Conservation (phyloP, 2,888 invertebrate genomes). For the Hirtodrosophila histrioides region DNA sequence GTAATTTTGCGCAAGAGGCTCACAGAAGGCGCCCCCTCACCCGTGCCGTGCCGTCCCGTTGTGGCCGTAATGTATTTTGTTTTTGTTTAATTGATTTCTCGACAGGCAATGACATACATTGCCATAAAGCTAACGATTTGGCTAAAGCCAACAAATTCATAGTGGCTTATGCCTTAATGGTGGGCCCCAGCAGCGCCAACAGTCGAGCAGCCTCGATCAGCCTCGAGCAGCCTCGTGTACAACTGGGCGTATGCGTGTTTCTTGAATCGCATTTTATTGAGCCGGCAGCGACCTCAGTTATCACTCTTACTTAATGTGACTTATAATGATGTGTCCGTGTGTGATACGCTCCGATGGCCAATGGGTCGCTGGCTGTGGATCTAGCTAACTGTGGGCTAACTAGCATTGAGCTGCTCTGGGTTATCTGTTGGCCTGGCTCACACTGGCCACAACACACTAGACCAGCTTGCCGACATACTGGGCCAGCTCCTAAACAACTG, state of each 20-base stretch:
- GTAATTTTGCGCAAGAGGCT: constrained; percentile 73
- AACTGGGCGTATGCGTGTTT: constrained; percentile 74
- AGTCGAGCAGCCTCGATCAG: constrained; percentile 13
- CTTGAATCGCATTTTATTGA: constrained; percentile 31
- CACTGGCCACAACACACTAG: no score
- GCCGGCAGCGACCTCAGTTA: constrained; percentile 73
- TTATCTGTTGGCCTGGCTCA: constrained; percentile 26
- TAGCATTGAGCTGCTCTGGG: constrained; percentile 30
- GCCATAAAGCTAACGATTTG: constrained; percentile 64
- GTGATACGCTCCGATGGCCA: constrained; percentile 63
- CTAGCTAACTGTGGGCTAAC: constrained; percentile 11
- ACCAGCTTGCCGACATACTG: no score
- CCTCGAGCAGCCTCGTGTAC: constrained; percentile 39
- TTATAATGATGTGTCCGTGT: constrained; percentile 67
- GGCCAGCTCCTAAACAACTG: neutral
- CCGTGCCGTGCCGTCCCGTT: neutral
- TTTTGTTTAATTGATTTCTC: constrained; percentile 76
- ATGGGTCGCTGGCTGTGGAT: constrained; percentile 8
- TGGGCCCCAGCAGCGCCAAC: constrained; percentile 18
- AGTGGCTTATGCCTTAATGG: constrained; percentile 62
- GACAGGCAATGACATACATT: constrained; percentile 79
- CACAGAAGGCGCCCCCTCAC: neutral
- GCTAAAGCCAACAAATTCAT: constrained; percentile 40
- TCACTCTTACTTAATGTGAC: constrained; percentile 79
- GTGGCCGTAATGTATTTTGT: neutral